Conservation (phyloP, 2,797 vertebrate species). For the Hemitrygon akajei region DNA sequence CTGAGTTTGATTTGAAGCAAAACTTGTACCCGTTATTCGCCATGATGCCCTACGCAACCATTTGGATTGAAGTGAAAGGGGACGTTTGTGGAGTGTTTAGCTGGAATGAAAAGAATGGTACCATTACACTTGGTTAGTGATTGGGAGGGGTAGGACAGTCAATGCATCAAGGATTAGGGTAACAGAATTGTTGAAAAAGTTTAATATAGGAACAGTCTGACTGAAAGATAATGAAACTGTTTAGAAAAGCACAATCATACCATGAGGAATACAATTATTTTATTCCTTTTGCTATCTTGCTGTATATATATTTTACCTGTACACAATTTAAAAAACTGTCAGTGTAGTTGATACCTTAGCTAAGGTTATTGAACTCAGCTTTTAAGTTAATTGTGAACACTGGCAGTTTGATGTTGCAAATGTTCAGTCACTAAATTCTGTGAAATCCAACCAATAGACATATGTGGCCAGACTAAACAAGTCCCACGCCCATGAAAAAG, state of each 20-base stretch:
- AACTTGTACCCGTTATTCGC: background rate
- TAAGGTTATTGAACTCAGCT: background rate
- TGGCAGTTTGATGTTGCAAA: too few relatives aligned
- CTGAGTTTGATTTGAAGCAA: background rate
- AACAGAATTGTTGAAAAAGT: background rate
- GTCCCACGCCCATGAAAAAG: too few relatives aligned
- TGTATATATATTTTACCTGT: too few relatives aligned
- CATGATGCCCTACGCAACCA: background rate
- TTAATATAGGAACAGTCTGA: background rate
- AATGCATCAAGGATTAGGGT: background rate
- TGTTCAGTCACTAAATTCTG: too few relatives aligned
- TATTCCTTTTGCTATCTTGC: too few relatives aligned
- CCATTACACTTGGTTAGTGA: background rate
- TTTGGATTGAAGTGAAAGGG: too few relatives aligned
- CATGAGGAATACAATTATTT: background rate
- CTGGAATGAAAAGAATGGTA: background rate
- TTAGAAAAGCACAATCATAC: background rate
- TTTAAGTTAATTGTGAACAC: too few relatives aligned
- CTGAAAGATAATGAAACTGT: background rate
- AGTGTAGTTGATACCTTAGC: background rate
- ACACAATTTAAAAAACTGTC: background rate
- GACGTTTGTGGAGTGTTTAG: background rate
- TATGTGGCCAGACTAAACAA: too few relatives aligned
- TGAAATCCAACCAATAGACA: too few relatives aligned
- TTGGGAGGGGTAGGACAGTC: background rate